Conservation (phyloP, 2,797 vertebrate species). For the Streptopelia turtur region DNA sequence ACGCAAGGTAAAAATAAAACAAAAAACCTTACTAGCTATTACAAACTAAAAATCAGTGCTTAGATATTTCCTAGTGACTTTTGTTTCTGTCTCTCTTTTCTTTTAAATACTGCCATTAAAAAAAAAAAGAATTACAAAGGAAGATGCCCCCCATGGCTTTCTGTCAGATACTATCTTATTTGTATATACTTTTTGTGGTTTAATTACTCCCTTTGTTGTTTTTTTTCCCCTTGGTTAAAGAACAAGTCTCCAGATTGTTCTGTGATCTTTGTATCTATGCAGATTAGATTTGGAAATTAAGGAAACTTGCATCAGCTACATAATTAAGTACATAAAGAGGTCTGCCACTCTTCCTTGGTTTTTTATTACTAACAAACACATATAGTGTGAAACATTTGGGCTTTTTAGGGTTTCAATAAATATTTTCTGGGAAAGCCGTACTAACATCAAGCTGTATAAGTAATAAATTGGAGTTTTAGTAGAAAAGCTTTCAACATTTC, state of each 20-base stretch:
- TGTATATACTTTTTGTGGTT: slow-evolving; percentile 70
- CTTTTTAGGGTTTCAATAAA: neutral
- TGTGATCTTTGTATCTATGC: slow-evolving; percentile 70
- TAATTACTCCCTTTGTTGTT: slow-evolving; percentile 74
- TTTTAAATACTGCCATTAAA: slow-evolving; percentile 50
- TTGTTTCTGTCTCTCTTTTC: slow-evolving; percentile 21
- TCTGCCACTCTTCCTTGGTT: neutral
- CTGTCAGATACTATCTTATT: slow-evolving; percentile 77
- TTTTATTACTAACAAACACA: neutral
- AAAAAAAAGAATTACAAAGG: slow-evolving; percentile 5
- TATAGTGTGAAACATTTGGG: neutral
- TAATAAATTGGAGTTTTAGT: neutral
- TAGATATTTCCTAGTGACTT: slow-evolving; percentile 24
- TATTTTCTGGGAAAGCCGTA: neutral
- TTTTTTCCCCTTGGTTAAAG: slow-evolving; percentile 40
- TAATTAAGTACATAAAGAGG: slow-evolving; percentile 63
- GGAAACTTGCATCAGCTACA: slow-evolving; percentile 52
- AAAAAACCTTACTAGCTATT: neutral
- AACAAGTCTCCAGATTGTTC: slow-evolving; percentile 61
- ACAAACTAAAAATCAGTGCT: neutral
- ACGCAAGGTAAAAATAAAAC: neutral
- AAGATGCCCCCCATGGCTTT: slow-evolving; percentile 66
- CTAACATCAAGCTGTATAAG: neutral
- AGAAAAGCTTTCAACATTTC: slow-evolving; percentile 18
- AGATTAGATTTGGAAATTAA: slow-evolving; percentile 67